Percentiles rank a stretch among this genome's conserved stretches.
These are phyloP conservation scores for Syrista parreyssii DNA, from an alignment of 2,888 invertebrate species.

Conservation along the genomic window DNA sequence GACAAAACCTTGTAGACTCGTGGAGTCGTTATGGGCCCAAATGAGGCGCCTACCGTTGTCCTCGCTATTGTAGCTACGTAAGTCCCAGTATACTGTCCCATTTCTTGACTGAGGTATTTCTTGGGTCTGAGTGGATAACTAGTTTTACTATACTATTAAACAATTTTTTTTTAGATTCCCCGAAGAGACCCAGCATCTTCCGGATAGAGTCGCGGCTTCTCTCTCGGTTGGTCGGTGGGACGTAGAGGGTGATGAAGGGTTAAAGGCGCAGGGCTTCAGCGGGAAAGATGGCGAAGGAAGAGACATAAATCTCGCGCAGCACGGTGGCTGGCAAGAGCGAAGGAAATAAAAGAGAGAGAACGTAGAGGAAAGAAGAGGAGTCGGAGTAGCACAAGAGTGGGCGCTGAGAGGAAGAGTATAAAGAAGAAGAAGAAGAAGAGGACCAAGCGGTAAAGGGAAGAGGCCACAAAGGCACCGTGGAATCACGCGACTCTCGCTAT, in stretches of 20 bases:
- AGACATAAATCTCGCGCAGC: conserved; percentile 8
- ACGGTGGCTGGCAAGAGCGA: conserved; percentile 13
- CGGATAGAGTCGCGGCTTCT: neutral
- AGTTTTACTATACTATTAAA: neutral
- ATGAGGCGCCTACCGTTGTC: conserved; percentile 23
- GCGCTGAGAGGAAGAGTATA: neutral
- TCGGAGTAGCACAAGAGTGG: neutral
- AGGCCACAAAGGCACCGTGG: conserved; percentile 21
- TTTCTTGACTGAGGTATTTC: neutral
- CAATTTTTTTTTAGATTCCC: neutral
- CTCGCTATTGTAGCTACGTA: conserved; percentile 18
- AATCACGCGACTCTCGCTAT: conserved; percentile 23
- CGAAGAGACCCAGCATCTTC: neutral
- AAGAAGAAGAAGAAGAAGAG: conserved; percentile 10
- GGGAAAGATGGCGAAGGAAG: conserved; percentile 6
- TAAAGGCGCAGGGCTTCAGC: neutral
- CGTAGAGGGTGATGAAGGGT: neutral
- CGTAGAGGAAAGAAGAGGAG: neutral
- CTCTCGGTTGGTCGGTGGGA: neutral
- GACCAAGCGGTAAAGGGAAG: conserved; percentile 15
- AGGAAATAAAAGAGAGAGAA: conserved; percentile 1
- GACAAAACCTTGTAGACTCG: neutral
- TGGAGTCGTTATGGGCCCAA: conserved; percentile 28
- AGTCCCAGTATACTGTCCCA: neutral
- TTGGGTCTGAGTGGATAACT: neutral